Percentiles rank a stretch among this genome's conserved stretches.
phyloP scores from a whole-genome alignment of 2,113 vertebrate species.

The Equus przewalskii region DNA sequence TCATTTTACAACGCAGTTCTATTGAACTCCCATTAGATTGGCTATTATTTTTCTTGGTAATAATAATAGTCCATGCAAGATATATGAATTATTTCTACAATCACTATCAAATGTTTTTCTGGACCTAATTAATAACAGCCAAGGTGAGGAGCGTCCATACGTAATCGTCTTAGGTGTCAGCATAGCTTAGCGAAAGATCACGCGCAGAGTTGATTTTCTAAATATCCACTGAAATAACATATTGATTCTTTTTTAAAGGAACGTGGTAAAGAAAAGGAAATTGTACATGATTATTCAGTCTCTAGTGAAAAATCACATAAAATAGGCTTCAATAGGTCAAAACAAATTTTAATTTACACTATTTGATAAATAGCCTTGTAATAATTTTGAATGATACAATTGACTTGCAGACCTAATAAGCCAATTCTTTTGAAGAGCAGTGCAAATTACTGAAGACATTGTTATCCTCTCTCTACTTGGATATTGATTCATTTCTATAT shows the following conservation, averaged over 20 bases:
- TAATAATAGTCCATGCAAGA: not conserved
- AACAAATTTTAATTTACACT: constrained; percentile 84
- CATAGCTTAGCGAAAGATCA: constrained; percentile 83
- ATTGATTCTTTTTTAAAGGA: constrained; percentile 94
- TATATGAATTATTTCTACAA: constrained; percentile 65
- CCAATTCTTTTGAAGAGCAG: constrained; percentile 73
- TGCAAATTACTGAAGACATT: constrained; percentile 84
- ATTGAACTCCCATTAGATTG: not conserved
- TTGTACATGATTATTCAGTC: constrained; percentile 84
- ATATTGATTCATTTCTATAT: constrained; percentile 87
- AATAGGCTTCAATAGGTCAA: constrained; percentile 74
- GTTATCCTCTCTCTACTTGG: constrained; percentile 81
- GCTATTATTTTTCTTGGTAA: constrained; percentile 44
- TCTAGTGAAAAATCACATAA: constrained; percentile 78
- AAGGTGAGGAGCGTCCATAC: constrained; percentile 56
- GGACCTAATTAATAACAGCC: constrained; percentile 82
- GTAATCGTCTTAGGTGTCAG: constrained; percentile 78
- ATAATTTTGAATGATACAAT: constrained; percentile 85
- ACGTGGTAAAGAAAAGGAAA: constrained; percentile 85
- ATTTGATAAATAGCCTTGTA: constrained; percentile 82
- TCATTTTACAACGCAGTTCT: not conserved
- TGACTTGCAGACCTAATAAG: constrained; percentile 82
- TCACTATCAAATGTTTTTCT: constrained; percentile 84
- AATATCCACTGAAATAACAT: constrained; percentile 82
- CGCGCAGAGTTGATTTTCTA: constrained; percentile 81